These are phyloP conservation scores for Protonemura montana DNA, from an alignment of 2,888 invertebrate genomes.

Conservation along the genomic window DNA sequence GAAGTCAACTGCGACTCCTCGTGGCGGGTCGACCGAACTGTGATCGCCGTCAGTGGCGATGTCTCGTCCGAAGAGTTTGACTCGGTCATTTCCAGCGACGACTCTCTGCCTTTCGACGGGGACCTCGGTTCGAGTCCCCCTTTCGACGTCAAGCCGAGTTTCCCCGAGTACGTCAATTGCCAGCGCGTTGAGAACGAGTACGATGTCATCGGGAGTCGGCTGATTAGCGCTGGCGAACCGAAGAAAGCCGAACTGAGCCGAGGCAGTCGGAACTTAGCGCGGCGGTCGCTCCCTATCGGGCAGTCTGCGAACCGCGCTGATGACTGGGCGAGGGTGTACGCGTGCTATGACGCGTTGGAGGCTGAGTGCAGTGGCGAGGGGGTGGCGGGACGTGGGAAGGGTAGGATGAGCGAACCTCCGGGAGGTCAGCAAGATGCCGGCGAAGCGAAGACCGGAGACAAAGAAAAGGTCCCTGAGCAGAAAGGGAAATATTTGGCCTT, in stretches of 20 bases:
- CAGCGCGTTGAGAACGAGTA: neutral
- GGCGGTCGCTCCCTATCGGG: neutral
- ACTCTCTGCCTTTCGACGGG: conserved; percentile 27
- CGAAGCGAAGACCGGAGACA: too few species aligned
- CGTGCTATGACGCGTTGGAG: conserved; percentile 46
- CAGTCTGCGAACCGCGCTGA: neutral
- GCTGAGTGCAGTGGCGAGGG: conserved; percentile 41
- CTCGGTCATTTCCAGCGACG: conserved; percentile 27
- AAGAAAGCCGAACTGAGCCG: neutral
- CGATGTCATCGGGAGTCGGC: neutral
- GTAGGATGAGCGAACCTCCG: neutral
- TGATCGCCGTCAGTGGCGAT: conserved; percentile 38
- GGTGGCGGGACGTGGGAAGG: neutral
- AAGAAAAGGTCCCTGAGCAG: neutral
- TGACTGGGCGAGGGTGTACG: conserved; percentile 43
- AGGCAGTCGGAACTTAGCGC: neutral
- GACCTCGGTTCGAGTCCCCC: neutral
- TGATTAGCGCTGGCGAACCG: neutral
- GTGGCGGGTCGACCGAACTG: conserved; percentile 20
- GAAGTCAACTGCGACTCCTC: conserved; percentile 19
- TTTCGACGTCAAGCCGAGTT: neutral
- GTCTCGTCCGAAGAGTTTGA: conserved; percentile 33
- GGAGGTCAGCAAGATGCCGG: neutral
- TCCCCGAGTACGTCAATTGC: neutral
- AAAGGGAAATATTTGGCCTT: neutral